These are phyloP conservation scores for Drosophila littoralis DNA, from an alignment of 1,140 invertebrate genomes.

Conservation along the genomic window DNA sequence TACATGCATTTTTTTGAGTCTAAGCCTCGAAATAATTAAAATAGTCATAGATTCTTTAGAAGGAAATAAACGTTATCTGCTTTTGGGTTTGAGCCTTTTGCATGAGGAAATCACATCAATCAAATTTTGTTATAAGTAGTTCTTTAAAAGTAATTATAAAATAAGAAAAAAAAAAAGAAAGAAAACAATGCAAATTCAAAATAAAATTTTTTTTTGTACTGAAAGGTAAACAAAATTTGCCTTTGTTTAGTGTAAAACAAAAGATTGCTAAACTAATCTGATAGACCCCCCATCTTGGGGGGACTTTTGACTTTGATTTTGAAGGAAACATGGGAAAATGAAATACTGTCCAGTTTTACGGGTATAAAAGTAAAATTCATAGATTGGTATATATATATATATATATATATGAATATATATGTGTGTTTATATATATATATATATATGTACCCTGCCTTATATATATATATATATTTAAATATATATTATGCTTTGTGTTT, in stretches of 20 bases:
- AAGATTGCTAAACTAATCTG: conserved; percentile 37
- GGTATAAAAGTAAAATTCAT: conserved; percentile 31
- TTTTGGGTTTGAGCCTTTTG: conserved; percentile 55
- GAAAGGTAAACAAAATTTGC: conserved; percentile 59
- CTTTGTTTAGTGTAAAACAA: conserved; percentile 33
- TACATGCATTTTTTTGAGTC: conserved; percentile 52
- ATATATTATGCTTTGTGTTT: conserved; percentile 8
- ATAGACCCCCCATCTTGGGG: conserved; percentile 13
- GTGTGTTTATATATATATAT: conserved; percentile 25
- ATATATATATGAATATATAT: conserved; percentile 29
- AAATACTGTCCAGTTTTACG: conserved; percentile 61
- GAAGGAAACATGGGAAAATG: conserved; percentile 39
- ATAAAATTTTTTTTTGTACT: conserved; percentile 69
- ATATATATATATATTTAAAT: conserved; percentile 28
- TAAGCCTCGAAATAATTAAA: conserved; percentile 35
- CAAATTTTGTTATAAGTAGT: conserved; percentile 34
- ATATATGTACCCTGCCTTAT: conserved; percentile 47
- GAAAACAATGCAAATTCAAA: conserved; percentile 56
- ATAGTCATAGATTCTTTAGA: conserved; percentile 53
- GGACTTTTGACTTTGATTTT: conserved; percentile 12
- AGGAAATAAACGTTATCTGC: conserved; percentile 33
- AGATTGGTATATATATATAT: conserved; percentile 33
- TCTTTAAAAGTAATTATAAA: conserved; percentile 28
- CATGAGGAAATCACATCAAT: conserved; percentile 56
- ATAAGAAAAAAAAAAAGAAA: conserved; percentile 23